Percentiles rank a stretch among this genome's conserved stretches.
Conservation (phyloP, 1,140 invertebrate genomes). For the Hermatobates lingyangjiaoensis region DNA sequence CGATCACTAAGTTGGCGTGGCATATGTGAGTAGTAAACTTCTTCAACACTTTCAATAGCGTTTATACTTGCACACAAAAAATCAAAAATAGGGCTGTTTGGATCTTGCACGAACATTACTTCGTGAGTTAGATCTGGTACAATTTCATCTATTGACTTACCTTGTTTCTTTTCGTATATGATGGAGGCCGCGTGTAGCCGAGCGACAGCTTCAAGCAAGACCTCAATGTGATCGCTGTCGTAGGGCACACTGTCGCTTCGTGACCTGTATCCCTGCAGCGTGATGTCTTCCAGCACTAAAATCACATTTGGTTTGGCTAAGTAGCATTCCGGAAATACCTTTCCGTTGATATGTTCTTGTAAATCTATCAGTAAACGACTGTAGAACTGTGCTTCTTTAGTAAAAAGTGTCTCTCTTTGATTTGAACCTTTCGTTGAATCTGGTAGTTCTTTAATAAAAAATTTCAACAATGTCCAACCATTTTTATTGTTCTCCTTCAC, state of each 20-base stretch:
- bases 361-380: not conserved
- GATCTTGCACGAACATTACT: conserved; percentile 4
- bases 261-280: not conserved
- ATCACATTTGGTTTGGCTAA: not conserved
- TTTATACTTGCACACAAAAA: conserved; percentile 3
- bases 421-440: not conserved
- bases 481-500: not conserved
- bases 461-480: not conserved
- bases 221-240: conserved; percentile 1
- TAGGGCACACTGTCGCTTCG: not conserved
- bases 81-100: not conserved
- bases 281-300: conserved; percentile 2
- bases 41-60: conserved; percentile 2
- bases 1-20: not conserved
- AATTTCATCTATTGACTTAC: not conserved
- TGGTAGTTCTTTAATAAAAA: not conserved
- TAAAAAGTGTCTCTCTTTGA: not conserved
- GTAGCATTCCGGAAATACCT: conserved; percentile 3
- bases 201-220: not conserved
- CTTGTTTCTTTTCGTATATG: not conserved
- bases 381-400: conserved; percentile 3
- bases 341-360: not conserved
- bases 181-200: conserved; percentile 5
- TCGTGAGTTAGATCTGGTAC: not conserved
- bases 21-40: conserved; percentile 2